Evolutionary conservation across 2,797 vertebrate species (phyloP).

Genomic region (Phaenicophaeus curvirostris): DNA sequence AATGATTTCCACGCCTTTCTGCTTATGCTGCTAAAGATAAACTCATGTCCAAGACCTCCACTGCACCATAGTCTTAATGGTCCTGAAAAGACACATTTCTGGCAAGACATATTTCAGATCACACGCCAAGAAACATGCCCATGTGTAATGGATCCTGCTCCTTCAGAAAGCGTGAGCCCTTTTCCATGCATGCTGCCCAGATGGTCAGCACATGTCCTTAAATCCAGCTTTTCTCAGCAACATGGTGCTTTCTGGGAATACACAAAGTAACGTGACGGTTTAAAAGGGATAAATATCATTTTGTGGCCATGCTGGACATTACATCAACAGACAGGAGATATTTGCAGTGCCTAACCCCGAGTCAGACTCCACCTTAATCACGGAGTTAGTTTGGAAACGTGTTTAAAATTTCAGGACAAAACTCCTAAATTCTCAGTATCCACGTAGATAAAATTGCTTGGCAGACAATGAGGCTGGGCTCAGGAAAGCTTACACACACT

Average conservation of each 20-base stretch:
- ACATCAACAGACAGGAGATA: accelerated
- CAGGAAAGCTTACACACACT: not conserved
- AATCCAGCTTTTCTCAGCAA: not conserved
- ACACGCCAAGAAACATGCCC: not conserved
- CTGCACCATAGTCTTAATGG: not conserved
- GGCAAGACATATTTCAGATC: not conserved
- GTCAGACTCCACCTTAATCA: not conserved
- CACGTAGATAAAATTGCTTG: accelerated
- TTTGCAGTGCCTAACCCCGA: not conserved
- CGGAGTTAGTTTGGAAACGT: not conserved
- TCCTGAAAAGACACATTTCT: not conserved
- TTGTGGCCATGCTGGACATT: not conserved
- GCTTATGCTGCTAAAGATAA: not conserved
- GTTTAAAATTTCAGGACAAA: not conserved
- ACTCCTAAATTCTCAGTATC: not conserved
- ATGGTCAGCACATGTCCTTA: accelerated
- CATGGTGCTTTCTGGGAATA: not conserved
- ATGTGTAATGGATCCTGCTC: accelerated
- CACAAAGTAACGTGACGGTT: not conserved
- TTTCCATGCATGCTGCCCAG: not conserved
- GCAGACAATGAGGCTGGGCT: not conserved
- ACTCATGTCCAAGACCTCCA: not conserved
- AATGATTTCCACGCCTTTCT: not conserved
- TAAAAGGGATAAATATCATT: not conserved
- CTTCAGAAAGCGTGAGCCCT: not conserved